Evolutionary conservation across 92 coral and sea anemone species (phyloP), one percentile per base, ranked within the genome.

Genomic region (Porites rus): DNA sequence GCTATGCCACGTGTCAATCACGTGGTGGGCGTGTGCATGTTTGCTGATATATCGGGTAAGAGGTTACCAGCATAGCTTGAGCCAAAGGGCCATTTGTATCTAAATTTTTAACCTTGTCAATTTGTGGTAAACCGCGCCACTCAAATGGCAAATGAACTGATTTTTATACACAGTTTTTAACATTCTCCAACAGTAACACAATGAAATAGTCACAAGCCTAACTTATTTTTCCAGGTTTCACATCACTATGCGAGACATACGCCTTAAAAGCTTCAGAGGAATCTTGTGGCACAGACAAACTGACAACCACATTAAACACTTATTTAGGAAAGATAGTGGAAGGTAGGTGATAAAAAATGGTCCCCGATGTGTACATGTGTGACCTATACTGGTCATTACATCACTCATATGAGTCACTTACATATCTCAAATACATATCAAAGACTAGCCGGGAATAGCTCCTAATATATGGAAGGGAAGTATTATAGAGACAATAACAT

Each of bases 31-130:
- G 99, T 97, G 20, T 96, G 98, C 46, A 90, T 97, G 93, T 97
- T 97, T 78, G 99, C 99, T 13, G 99, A 97, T 73, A 97, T 97
- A 38, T 97, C 99, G 77, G 99, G 99, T 96, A 52, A 69, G 82
- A 38, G 46, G 46, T 38, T 4, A 4, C 46, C 46, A 6, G 6
- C 46, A 38, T 38, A 38, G 46, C 6, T 38, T 4, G 46, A 38
- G 6, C 6, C 46, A 38, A 38, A 38, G 46, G 46, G 46, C 46
- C 6, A 38, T 38, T 38, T 38, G 46, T 7, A 38, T 38, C 46
- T 38, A 38, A 4, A 38, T 38, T 38, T 38, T 38, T 38, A 38
- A 38, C 46, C 46, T 4, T 38, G 0, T 38, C 46, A 38, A 4
- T 38, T 38, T 38, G 46, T 38, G 0, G 46, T 38, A 38, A 38